Percentiles rank a stretch among this genome's conserved stretches.
These are phyloP conservation scores for Idaea straminata DNA, from an alignment of 2,888 invertebrate genomes.

Conservation along the genomic window DNA sequence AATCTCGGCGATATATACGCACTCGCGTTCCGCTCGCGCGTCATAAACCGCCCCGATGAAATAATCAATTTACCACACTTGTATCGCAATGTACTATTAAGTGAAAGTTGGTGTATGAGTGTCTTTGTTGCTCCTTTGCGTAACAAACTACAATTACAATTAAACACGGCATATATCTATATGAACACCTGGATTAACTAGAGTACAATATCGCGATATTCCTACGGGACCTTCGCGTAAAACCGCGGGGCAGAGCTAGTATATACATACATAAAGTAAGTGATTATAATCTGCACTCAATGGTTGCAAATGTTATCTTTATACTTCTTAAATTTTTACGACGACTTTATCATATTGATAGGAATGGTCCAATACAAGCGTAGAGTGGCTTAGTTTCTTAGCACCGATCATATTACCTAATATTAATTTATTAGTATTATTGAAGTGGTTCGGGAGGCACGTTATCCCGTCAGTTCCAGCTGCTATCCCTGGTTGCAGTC, in stretches of 20 bases:
- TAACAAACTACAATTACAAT: no score
- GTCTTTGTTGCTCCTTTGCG: no score
- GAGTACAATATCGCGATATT: no score
- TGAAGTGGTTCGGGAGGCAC: neutral
- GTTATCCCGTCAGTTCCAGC: neutral
- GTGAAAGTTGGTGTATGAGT: no score
- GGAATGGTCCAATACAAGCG: neutral
- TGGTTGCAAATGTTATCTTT: neutral
- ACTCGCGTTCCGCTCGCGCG: no score
- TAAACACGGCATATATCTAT: no score
- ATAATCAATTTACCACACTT: no score
- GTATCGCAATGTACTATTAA: no score
- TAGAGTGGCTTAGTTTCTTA: neutral
- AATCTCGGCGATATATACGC: no score
- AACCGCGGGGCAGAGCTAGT: neutral
- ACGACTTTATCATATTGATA: slow-evolving; percentile 2
- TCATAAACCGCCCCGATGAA: no score
- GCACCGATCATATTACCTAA: neutral
- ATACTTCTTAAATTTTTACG: neutral
- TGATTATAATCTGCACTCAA: neutral
- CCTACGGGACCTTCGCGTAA: neutral
- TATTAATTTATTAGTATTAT: neutral
- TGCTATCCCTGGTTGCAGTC: neutral
- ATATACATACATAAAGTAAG: neutral
- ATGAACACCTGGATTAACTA: no score